Conservation (phyloP, 2,797 vertebrate species). For the Acrocephalus scirpaceus region DNA sequence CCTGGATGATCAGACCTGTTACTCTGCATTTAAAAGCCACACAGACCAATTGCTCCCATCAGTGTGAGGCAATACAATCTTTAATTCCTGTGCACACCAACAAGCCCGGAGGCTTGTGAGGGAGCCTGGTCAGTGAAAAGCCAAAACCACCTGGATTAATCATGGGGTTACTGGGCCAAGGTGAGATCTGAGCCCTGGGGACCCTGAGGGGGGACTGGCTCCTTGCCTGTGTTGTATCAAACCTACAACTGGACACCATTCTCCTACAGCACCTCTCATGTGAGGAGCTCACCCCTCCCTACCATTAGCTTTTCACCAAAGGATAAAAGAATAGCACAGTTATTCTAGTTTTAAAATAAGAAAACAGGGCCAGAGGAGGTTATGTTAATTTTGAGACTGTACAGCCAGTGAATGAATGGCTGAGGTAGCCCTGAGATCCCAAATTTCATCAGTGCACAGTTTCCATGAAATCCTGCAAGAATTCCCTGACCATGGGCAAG, state of each 20-base stretch:
- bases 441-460: background rate
- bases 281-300: background rate
- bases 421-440: background rate
- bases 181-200: background rate
- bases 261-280: background rate
- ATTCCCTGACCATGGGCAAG: background rate
- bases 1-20: background rate
- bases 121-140: background rate
- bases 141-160: background rate
- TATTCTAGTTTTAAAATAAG: background rate
- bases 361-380: background rate
- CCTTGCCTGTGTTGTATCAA: rapidly evolving
- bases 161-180: background rate
- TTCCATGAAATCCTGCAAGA: background rate
- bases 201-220: background rate
- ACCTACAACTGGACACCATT: background rate
- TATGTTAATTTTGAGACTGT: background rate
- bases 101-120: background rate
- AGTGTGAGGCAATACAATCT: background rate
- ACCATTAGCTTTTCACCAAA: background rate
- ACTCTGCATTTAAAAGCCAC: background rate
- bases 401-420: background rate
- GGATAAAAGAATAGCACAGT: background rate
- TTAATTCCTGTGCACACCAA: background rate
- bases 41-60: background rate